These are phyloP conservation scores for Lepeophtheirus salmonis DNA, from an alignment of 1,140 invertebrate species.

Conservation along the genomic window DNA sequence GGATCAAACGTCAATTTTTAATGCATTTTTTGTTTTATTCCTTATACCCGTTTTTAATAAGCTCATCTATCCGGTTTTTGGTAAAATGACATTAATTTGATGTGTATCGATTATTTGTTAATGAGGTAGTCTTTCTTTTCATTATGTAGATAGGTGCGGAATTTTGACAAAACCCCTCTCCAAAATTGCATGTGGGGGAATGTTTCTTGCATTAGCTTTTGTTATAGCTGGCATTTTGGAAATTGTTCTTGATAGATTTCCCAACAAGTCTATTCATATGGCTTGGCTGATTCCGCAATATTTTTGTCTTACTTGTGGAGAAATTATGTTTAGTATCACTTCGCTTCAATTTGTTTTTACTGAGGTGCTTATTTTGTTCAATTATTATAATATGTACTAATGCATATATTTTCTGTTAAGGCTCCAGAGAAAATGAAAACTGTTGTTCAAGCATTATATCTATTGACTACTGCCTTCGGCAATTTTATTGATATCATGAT, in stretches of 20 bases:
- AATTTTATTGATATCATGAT: conserved; percentile 66
- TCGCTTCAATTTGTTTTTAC: conserved; percentile 76
- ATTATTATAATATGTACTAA: background rate
- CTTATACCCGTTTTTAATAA: conserved; percentile 73
- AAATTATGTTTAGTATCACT: conserved; percentile 77
- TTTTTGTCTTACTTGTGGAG: conserved; percentile 58
- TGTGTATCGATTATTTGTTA: background rate
- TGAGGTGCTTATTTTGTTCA: conserved; percentile 30
- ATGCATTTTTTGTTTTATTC: conserved; percentile 60
- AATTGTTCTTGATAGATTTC: conserved; percentile 47
- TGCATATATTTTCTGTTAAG: conserved; percentile 28
- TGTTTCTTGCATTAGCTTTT: conserved; percentile 63
- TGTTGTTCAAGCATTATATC: conserved; percentile 66
- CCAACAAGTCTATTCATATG: conserved; percentile 40
- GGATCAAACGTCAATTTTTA: conserved; percentile 75
- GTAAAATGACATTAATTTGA: background rate
- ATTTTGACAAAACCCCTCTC: conserved; percentile 44
- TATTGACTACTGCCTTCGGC: conserved; percentile 69
- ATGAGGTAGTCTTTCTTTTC: background rate
- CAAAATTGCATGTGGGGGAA: conserved; percentile 55
- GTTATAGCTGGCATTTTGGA: conserved; percentile 68
- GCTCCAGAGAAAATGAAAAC: conserved; percentile 81
- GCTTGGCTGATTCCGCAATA: conserved; percentile 70
- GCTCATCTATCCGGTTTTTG: conserved; percentile 37
- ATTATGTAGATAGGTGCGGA: conserved; percentile 25